Conservation (phyloP, 2,888 invertebrate species). For the Imbricaverruca yamaguchii region DNA sequence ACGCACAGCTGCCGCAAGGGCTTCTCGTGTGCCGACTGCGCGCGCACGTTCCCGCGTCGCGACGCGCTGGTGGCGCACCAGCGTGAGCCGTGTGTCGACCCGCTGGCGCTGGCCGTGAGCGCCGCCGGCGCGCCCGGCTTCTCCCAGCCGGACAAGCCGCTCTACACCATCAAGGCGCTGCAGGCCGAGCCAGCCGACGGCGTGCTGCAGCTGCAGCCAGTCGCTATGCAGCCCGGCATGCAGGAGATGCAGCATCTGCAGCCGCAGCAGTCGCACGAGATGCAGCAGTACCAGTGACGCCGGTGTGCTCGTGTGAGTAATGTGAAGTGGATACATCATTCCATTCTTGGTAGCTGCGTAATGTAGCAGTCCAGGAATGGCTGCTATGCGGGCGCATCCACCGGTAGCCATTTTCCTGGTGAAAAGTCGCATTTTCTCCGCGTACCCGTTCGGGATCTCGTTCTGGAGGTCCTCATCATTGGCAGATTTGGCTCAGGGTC, state of each 20-base stretch:
- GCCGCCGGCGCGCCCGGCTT: not conserved
- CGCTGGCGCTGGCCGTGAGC: not conserved
- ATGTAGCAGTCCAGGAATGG: no score
- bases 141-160: not conserved
- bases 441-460: no score
- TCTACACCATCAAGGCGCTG: not conserved
- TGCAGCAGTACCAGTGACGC: not conserved
- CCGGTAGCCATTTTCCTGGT: no score
- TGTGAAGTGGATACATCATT: no score
- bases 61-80: not conserved
- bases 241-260: not conserved
- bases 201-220: conserved; percentile 1
- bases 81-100: not conserved
- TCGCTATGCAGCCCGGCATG: not conserved
- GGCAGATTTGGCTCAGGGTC: no score
- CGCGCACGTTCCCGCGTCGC: not conserved
- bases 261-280: not conserved
- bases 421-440: no score
- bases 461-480: no score
- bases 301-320: no score
- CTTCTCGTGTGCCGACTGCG: not conserved
- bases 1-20: not conserved
- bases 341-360: no score
- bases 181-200: not conserved
- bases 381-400: no score